Conservation (phyloP, 2,113 vertebrate genomes). For the Heptranchias perlo region DNA sequence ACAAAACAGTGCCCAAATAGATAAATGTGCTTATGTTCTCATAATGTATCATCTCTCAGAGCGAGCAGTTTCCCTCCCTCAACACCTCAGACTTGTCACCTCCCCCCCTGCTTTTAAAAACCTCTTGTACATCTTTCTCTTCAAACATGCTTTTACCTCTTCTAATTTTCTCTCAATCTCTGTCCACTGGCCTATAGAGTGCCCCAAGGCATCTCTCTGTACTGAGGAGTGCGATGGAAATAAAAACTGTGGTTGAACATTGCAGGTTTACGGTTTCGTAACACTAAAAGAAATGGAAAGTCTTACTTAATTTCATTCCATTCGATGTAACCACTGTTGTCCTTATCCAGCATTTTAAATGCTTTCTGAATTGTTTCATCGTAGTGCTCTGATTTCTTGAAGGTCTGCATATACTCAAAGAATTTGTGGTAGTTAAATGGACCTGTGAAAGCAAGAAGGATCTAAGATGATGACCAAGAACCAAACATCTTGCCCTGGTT, state of each 20-base stretch:
- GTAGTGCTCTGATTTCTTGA: constrained; percentile 26
- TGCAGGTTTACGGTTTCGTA: background rate
- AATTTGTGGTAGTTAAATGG: constrained; percentile 50
- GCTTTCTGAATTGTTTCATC: constrained; percentile 40
- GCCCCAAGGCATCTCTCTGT: background rate
- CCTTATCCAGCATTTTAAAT: constrained; percentile 49
- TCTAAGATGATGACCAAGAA: background rate
- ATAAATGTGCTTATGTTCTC: background rate
- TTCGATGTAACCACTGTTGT: constrained; percentile 43
- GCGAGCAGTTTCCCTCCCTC: background rate
- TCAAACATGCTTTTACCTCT: background rate
- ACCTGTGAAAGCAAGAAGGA: constrained; percentile 38
- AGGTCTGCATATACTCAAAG: constrained; percentile 43
- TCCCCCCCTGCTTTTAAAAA: background rate
- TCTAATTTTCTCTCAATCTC: background rate
- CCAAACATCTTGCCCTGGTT: background rate
- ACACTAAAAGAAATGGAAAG: no score
- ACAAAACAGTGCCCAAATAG: background rate
- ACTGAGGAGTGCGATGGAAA: background rate
- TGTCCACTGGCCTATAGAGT: no score
- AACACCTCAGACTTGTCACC: background rate
- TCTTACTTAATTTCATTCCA: constrained; percentile 48
- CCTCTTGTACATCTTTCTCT: background rate
- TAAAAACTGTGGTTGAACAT: background rate
- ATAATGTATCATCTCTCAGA: background rate